Evolutionary conservation across 2,797 vertebrate species (phyloP), one percentile per base, ranked within the genome.

Genomic region (Scomberomorus guttatus): DNA sequence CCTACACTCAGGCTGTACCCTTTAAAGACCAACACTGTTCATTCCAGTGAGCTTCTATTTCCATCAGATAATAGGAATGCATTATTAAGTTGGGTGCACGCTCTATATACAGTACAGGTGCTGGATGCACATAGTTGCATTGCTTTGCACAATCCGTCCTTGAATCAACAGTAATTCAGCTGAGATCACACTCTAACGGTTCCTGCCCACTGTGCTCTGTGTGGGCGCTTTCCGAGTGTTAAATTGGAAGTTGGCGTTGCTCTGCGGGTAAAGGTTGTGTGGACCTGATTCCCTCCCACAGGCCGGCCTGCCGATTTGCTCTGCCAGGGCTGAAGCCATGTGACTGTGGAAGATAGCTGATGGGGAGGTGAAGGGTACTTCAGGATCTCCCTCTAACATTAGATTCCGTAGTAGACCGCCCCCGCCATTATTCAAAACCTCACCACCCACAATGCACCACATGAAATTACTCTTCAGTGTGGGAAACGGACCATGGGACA

Each of bases 201-300:
- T 76, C 51, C 69, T 79, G 77, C 77, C 77, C 82, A 73, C 88
- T 84, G 58, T 34, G 79, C 87, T 86, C 59, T 70, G 78, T 84
- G 92, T 82, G 80, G 87, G 86, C 2, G 71, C 79, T 88, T 81
- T 84, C 60, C 18, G 1, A 88, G 81, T 77, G 79, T 77, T 83
- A 81, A 87, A 90, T 90, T 93, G 85, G 74, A 89, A 84, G 85
- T 74, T 85, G 87, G 75, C 70, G 55, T 88, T 87, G 84, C 73
- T 85, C 77, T 60, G 87, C 54, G 79, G 87, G 70, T 79, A 79
- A 87, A 91, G 91, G 92, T 91, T 90, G 86, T 27, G 10, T 75
- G 80, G 83, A 87, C 72, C 84, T 84, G 83, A 81, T 87, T 86
- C 73, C 82, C 92, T 89, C 93, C 92, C 88, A 93, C 87, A 70